These are phyloP conservation scores for Meandrusa payeni DNA, from an alignment of 2,888 invertebrate genomes.

Conservation along the genomic window DNA sequence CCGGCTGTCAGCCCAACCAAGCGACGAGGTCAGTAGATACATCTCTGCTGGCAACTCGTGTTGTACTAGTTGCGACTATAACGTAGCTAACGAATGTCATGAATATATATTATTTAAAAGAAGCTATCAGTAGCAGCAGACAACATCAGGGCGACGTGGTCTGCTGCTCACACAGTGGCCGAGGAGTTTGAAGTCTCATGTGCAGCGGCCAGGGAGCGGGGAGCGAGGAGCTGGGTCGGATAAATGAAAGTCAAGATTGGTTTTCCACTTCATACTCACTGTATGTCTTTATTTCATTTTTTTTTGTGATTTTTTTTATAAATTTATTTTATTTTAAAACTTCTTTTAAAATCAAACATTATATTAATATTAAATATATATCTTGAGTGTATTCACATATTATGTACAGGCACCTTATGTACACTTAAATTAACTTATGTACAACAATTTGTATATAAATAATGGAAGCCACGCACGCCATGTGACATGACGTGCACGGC, in stretches of 20 bases:
- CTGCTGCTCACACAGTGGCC: too few relatives aligned
- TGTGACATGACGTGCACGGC: too few relatives aligned
- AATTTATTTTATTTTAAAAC: slow-evolving; percentile 70
- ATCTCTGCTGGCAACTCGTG: too few relatives aligned
- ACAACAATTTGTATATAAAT: slow-evolving; percentile 31
- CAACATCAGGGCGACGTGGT: too few relatives aligned
- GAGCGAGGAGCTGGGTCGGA: not conserved
- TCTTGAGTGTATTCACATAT: slow-evolving; percentile 70
- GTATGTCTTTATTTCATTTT: slow-evolving; percentile 71
- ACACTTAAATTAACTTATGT: slow-evolving; percentile 44
- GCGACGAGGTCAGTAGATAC: too few relatives aligned
- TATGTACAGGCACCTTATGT: slow-evolving; percentile 68
- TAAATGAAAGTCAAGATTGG: slow-evolving; percentile 63
- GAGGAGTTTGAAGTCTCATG: too few relatives aligned
- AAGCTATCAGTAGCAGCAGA: too few relatives aligned
- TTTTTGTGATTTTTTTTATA: slow-evolving; percentile 67
- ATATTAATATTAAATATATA: slow-evolving; percentile 74
- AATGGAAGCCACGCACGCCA: not conserved
- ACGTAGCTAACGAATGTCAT: too few relatives aligned
- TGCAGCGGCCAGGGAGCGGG: too few relatives aligned
- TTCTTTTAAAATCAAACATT: slow-evolving; percentile 72
- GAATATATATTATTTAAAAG: too few relatives aligned
- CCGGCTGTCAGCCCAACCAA: too few relatives aligned
- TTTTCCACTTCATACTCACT: slow-evolving; percentile 76
- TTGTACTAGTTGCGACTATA: too few relatives aligned